Conservation (phyloP, 2,113 vertebrate genomes). For the Trogon surrucura region DNA sequence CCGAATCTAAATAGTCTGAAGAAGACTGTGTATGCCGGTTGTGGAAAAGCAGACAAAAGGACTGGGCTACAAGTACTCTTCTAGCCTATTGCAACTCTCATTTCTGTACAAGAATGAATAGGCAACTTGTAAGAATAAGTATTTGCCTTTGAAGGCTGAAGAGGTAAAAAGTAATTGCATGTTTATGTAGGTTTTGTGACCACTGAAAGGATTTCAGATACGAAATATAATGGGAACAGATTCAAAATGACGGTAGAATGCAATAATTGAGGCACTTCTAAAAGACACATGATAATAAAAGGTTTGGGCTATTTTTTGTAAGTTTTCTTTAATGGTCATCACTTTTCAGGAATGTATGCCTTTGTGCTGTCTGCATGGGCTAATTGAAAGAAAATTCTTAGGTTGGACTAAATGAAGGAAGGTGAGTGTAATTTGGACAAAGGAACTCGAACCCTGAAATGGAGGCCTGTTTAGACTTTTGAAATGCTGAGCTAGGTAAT, state of each 20-base stretch:
- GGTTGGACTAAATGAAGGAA: background rate
- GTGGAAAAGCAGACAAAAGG: background rate
- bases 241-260: background rate
- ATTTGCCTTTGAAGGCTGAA: background rate
- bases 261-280: background rate
- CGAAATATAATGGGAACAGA: background rate
- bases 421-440: background rate
- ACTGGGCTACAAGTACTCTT: background rate
- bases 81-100: background rate
- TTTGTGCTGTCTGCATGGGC: background rate
- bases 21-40: rapidly evolving
- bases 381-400: background rate
- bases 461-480: background rate
- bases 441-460: background rate
- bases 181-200: background rate
- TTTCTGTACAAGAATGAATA: background rate
- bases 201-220: background rate
- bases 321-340: background rate
- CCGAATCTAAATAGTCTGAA: background rate
- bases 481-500: background rate
- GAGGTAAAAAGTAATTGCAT: background rate
- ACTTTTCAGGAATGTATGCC: background rate
- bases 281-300: background rate
- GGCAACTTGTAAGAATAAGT: background rate
- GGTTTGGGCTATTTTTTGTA: background rate